phyloP scores from a whole-genome alignment of 2,888 invertebrate species.

The Andrena minutula region DNA sequence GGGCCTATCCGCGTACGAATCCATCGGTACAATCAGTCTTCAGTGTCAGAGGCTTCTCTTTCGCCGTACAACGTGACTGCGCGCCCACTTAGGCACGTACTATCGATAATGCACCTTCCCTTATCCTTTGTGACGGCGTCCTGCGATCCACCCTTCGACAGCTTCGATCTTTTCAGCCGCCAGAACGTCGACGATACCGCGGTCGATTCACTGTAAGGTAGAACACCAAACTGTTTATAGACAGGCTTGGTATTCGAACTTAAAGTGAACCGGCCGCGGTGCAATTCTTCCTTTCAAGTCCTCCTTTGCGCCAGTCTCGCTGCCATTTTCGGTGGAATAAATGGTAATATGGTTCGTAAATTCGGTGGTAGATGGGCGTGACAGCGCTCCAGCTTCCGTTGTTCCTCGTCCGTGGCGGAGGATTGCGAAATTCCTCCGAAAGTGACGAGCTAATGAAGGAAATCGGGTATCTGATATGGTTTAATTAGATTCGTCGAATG shows the following conservation, averaged over 20 bases:
- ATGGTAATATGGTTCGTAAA: conserved; percentile 58
- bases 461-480: conserved; percentile 1
- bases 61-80: conserved; percentile 42
- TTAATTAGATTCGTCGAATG: too few species aligned
- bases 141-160: conserved; percentile 23
- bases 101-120: conserved; percentile 64
- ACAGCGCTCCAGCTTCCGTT: conserved; percentile 28
- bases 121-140: conserved; percentile 24
- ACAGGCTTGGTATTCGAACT: conserved; percentile 96
- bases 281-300: conserved; percentile 41
- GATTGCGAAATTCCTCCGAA: conserved; percentile 9
- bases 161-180: neutral
- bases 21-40: neutral
- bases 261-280: conserved; percentile 91
- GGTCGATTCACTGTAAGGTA: conserved; percentile 97
- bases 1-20: neutral
- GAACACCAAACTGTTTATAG: conserved; percentile 94
- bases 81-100: conserved; percentile 75
- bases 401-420: neutral
- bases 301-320: conserved; percentile 30
- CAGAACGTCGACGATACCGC: conserved; percentile 74
- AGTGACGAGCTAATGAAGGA: conserved; percentile 31
- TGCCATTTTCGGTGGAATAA: conserved; percentile 40
- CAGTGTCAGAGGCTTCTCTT: conserved; percentile 50
- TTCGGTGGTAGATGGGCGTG: conserved; percentile 36